These are phyloP conservation scores for Toxotes jaculatrix DNA, from an alignment of 2,113 vertebrate species.

Conservation along the genomic window DNA sequence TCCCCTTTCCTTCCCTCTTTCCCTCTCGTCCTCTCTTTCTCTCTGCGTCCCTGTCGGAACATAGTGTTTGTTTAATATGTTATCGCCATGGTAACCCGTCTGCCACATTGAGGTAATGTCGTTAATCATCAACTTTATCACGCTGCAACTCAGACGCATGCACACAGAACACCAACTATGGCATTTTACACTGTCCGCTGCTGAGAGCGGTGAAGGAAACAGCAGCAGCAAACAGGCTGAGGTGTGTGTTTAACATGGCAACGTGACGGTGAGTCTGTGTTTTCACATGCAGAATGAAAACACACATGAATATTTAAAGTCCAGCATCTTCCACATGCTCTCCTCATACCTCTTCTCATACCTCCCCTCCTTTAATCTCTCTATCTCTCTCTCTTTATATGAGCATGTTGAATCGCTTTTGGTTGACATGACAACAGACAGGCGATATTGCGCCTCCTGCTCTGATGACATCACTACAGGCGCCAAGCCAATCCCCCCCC, in stretches of 20 bases:
- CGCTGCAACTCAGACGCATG: slow-evolving; percentile 41
- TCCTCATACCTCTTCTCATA: slow-evolving; percentile 4
- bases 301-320: neutral
- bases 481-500: slow-evolving; percentile 57
- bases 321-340: neutral
- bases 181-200: slow-evolving; percentile 42
- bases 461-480: slow-evolving; percentile 77
- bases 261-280: slow-evolving; percentile 4
- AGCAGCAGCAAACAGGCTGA: neutral
- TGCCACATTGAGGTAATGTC: slow-evolving; percentile 72
- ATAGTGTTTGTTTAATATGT: slow-evolving; percentile 77
- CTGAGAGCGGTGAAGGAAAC: slow-evolving; percentile 3
- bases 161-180: slow-evolving; percentile 20
- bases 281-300: neutral
- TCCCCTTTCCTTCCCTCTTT: slow-evolving; percentile 13
- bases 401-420: slow-evolving; percentile 57
- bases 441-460: slow-evolving; percentile 66
- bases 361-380: slow-evolving; percentile 26
- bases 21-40: neutral
- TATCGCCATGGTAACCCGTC: slow-evolving; percentile 72
- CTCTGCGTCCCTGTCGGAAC: slow-evolving; percentile 39
- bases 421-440: slow-evolving; percentile 83
- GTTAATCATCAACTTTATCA: slow-evolving; percentile 81
- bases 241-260: neutral
- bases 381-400: slow-evolving; percentile 14